A percentile compares a stretch with the other conserved stretches of the same genome.
Conservation (phyloP, 2,888 invertebrate genomes). For the Atethmia centrago region DNA sequence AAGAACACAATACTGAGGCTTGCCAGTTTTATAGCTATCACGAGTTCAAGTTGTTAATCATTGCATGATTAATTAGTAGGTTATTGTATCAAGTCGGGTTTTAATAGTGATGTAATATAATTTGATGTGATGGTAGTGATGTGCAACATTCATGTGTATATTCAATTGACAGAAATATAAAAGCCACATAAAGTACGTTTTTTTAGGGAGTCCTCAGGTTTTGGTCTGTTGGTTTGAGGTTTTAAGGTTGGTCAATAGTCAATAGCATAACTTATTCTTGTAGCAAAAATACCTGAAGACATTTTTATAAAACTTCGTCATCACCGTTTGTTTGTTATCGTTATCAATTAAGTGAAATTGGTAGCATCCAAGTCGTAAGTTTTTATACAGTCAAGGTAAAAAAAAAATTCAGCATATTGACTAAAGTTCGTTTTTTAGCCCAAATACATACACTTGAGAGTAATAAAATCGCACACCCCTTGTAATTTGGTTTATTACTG, state of each 20-base stretch:
- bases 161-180: not conserved
- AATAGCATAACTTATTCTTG: not conserved
- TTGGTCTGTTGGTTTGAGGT: not conserved
- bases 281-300: not conserved
- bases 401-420: no score
- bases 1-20: not conserved
- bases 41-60: not conserved
- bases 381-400: not conserved
- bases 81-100: not conserved
- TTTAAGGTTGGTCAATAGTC: not conserved
- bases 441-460: no score
- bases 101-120: not conserved
- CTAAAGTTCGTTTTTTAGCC: no score
- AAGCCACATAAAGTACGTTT: not conserved
- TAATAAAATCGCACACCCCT: no score
- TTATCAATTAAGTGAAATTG: no score
- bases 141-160: no score
- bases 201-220: not conserved
- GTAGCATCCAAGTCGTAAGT: not conserved
- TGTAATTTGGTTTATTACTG: no score
- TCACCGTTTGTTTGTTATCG: not conserved
- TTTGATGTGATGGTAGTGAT: no score
- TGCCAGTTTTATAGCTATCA: not conserved
- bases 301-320: not conserved
- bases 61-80: not conserved